Evolutionary conservation across 2,113 vertebrate genomes (phyloP), one percentile per base, ranked within the genome.

Genomic region (Psettodes erumei): DNA sequence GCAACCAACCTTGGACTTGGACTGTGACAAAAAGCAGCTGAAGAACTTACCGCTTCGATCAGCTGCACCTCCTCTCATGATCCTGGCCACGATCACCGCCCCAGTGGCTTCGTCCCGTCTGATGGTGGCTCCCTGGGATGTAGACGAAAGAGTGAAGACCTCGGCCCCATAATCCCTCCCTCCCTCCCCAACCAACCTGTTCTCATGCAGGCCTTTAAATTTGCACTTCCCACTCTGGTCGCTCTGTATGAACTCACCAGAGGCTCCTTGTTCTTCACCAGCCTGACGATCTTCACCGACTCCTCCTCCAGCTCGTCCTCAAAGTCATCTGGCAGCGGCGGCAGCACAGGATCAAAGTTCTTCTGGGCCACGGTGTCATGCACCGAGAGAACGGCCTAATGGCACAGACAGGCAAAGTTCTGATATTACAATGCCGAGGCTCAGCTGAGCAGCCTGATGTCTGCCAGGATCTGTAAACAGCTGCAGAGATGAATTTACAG

Each of bases 191-290:
- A n/a, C 19, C 25, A 23, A 45, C n/a, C 2, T 4, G 18, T 55
- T 1, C 35, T 47, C 6, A 35, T 27, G 0, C 6, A 5, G 5
- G 1, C 7, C 56, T 15, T 30, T 27, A 4, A 32, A n/a, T 3
- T 59, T 27, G 47, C 38, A 13, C 45, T n/a, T 42, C 23, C 51
- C 15, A 11, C 19, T 25, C 25, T 27, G 7, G 3, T 43, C 45
- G 10, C 23, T 48, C 50, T 8, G 0, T 13, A 33, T 21, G 23
- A 43, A 37, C 91, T 58, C 92, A 99, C 97, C 96, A 99, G 85
- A 2, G 97, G 98, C 69, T 99, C 98, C 89, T 97, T 99, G 89
- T 98, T 99, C 90, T 99, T 99, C 83, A 99, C 98, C 75, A 99
- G 92, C 1, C 96, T 94, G 59, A 99, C 96, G 1, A 99, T 99